These are phyloP conservation scores for Dryomyza anilis DNA, from an alignment of 2,888 invertebrate genomes.

Conservation along the genomic window DNA sequence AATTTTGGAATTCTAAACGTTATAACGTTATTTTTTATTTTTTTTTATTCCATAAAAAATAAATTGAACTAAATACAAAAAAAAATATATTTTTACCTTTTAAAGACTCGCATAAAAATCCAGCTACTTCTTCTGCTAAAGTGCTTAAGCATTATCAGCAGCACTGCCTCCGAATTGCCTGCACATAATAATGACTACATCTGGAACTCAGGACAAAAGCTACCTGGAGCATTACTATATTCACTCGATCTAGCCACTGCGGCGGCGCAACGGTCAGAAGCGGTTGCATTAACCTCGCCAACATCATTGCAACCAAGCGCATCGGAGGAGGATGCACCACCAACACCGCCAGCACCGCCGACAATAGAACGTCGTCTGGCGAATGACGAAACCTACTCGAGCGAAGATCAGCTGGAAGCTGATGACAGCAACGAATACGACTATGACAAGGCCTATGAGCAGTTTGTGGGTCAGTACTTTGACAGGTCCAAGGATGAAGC, in stretches of 20 bases:
- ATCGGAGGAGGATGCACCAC: too few species aligned
- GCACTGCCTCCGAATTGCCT: too few species aligned
- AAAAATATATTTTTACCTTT: too few species aligned
- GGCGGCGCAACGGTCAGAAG: constrained; percentile 25
- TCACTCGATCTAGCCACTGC: constrained; percentile 33
- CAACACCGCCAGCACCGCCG: not conserved
- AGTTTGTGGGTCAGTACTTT: constrained; percentile 54
- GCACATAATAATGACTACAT: too few species aligned
- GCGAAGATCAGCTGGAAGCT: constrained; percentile 34
- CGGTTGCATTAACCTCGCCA: not conserved
- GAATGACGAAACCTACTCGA: constrained; percentile 25
- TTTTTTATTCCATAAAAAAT: too few species aligned
- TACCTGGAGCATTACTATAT: constrained; percentile 34
- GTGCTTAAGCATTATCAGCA: too few species aligned
- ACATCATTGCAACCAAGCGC: not conserved
- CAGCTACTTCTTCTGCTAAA: too few species aligned
- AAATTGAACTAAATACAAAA: too few species aligned
- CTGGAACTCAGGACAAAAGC: constrained; percentile 27
- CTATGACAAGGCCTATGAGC: constrained; percentile 54
- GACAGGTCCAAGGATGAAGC: constrained; percentile 62
- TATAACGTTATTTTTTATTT: too few species aligned
- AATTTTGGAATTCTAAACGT: too few species aligned
- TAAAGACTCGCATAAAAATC: too few species aligned
- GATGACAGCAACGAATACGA: constrained; percentile 37
- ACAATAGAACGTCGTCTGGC: constrained; percentile 27